These are phyloP conservation scores for Babylonia areolata DNA, from an alignment of 1,140 invertebrate species.

Conservation along the genomic window DNA sequence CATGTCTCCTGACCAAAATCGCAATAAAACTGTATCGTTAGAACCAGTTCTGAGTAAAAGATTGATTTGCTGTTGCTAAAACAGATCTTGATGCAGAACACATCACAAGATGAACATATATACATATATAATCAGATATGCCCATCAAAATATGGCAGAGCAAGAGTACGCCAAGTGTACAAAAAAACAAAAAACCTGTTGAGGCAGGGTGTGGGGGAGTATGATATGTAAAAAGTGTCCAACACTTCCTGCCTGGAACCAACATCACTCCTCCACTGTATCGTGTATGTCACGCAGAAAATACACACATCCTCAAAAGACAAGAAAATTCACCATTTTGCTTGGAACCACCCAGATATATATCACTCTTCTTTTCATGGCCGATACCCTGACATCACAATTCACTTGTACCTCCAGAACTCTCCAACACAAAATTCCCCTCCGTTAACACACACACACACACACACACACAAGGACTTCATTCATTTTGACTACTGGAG, in stretches of 20 bases:
- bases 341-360: not conserved
- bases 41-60: no score
- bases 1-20: no score
- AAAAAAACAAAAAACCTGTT: not conserved
- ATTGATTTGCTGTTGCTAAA: not conserved
- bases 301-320: not conserved
- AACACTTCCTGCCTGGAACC: not conserved
- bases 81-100: not conserved
- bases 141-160: conserved; percentile 4
- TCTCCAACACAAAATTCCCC: not conserved
- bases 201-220: not conserved
- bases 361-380: not conserved
- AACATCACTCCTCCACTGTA: no score
- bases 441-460: not conserved
- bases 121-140: not conserved
- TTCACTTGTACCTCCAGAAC: not conserved
- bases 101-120: not conserved
- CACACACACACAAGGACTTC: no score
- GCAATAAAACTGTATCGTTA: no score
- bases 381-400: not conserved
- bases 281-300: no score
- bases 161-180: not conserved
- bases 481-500: not conserved
- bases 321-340: conserved; percentile 3
- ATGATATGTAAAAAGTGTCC: not conserved